These are phyloP conservation scores for Anoplopoma fimbria DNA, from an alignment of 2,113 vertebrate genomes.

Conservation along the genomic window DNA sequence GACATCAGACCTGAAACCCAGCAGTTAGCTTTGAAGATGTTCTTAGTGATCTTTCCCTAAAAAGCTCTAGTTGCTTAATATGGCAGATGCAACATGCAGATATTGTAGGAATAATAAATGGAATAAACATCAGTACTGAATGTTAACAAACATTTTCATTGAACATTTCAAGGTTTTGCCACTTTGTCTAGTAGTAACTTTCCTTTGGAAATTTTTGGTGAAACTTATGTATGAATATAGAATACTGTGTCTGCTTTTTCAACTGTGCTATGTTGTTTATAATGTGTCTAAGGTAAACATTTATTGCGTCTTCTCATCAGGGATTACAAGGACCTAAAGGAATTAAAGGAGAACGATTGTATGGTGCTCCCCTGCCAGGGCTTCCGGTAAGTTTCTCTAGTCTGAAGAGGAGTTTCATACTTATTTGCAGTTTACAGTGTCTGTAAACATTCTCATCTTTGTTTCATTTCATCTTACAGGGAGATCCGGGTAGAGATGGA, in stretches of 20 bases:
- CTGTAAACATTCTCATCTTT: background rate
- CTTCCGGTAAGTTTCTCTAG: conserved; percentile 48
- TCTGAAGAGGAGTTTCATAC: background rate
- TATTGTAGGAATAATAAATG: background rate
- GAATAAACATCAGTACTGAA: background rate
- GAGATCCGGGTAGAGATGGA: conserved; percentile 59
- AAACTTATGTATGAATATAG: background rate
- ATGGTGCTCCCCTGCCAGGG: conserved; percentile 22
- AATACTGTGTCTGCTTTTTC: background rate
- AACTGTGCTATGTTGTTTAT: background rate
- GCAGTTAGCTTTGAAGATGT: background rate
- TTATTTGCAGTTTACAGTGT: background rate
- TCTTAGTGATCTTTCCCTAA: background rate
- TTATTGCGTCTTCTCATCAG: conserved; percentile 53
- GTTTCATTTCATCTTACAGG: conserved; percentile 43
- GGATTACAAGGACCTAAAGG: conserved; percentile 85
- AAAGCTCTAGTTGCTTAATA: background rate
- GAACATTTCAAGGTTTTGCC: background rate
- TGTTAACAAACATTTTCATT: background rate
- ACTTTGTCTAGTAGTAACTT: background rate
- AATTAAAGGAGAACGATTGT: conserved; percentile 86
- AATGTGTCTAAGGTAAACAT: background rate
- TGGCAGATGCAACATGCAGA: background rate
- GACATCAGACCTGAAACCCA: background rate
- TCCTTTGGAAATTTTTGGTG: background rate